phyloP scores from a whole-genome alignment of 92 coral and sea anemone species.

The Epizoanthus ramosus region DNA sequence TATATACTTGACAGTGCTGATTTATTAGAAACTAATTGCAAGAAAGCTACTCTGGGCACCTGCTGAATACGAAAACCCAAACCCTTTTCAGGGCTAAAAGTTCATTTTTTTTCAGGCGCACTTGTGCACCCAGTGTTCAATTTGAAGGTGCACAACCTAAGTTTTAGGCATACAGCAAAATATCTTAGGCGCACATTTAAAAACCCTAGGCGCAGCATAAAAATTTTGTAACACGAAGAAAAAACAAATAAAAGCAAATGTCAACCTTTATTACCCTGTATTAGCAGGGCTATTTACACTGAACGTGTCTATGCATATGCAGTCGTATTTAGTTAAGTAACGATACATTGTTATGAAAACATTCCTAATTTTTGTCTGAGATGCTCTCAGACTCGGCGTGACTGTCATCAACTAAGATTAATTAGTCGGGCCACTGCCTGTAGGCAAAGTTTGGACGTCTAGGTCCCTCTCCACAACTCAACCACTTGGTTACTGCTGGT shows the following conservation, averaged over 20 bases:
- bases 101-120: too few relatives aligned
- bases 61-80: too few relatives aligned
- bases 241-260: too few relatives aligned
- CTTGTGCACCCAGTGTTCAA: too few relatives aligned
- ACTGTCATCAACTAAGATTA: constrained; percentile 17
- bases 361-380: not conserved
- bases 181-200: not conserved
- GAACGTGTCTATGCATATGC: too few relatives aligned
- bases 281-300: too few relatives aligned
- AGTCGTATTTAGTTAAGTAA: not conserved
- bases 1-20: too few relatives aligned
- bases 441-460: constrained; percentile 31
- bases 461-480: constrained; percentile 35
- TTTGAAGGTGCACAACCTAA: constrained; percentile 7
- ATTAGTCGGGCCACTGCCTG: constrained; percentile 37
- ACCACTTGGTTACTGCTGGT: constrained; percentile 39
- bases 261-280: too few relatives aligned
- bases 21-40: too few relatives aligned
- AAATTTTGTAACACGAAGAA: too few relatives aligned
- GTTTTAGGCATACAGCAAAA: constrained; percentile 7
- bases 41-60: too few relatives aligned
- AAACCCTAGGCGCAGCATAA: not conserved
- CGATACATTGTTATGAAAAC: not conserved
- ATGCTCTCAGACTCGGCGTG: constrained; percentile 11
- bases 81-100: too few relatives aligned